phyloP scores from a whole-genome alignment of 2,797 vertebrate species.

The Sternotherus odoratus region DNA sequence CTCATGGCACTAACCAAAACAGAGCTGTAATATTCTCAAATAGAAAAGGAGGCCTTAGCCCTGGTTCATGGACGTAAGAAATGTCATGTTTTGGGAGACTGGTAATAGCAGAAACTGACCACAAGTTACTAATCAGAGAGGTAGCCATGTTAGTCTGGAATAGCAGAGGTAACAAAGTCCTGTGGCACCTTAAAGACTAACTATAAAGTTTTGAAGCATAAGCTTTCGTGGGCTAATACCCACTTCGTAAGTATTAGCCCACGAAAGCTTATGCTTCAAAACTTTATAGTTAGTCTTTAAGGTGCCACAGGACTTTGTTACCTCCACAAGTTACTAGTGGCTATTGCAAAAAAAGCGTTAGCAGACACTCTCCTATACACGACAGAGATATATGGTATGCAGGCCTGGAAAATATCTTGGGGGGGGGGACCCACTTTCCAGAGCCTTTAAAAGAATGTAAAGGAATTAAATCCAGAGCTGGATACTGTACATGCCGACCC shows the following conservation, averaged over 20 bases:
- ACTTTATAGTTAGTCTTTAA: too few species aligned
- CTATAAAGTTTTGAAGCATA: too few species aligned
- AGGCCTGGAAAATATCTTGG: not conserved
- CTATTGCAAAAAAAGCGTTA: not conserved
- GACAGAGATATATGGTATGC: not conserved
- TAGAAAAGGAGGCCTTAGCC: not conserved
- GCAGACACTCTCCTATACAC: not conserved
- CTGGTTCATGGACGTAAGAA: not conserved
- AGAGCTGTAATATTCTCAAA: not conserved
- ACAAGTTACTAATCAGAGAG: too few species aligned
- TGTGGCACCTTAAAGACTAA: too few species aligned
- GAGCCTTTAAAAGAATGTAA: not conserved
- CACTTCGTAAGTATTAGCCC: too few species aligned
- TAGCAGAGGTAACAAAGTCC: too few species aligned
- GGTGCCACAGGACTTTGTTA: too few species aligned
- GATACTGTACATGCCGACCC: not conserved
- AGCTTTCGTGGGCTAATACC: too few species aligned
- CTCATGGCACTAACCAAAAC: not conserved
- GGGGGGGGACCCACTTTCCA: not conserved
- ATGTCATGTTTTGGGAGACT: not conserved
- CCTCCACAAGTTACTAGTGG: not conserved
- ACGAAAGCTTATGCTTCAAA: too few species aligned
- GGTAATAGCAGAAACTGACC: not conserved
- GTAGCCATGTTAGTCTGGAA: too few species aligned
- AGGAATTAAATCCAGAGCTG: not conserved